Evolutionary conservation across 1,140 invertebrate genomes (phyloP), one percentile per base, ranked within the genome.

Genomic region (Bombus affinis): DNA sequence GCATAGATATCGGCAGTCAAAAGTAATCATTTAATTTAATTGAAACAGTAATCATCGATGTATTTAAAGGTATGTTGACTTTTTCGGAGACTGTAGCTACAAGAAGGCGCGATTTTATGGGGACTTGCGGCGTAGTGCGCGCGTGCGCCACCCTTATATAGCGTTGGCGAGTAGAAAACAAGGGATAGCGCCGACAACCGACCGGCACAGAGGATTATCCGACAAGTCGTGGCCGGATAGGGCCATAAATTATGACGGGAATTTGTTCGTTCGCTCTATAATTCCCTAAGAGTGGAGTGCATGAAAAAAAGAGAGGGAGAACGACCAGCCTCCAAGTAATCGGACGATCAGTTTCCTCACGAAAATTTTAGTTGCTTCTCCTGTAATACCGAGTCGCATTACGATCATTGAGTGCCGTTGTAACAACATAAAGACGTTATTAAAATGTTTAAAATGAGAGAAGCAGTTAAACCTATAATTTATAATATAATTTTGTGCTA

Each of bases 221-320:
- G 80, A 79, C 82, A 71, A 89, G 71, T 78, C 88, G 85, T 87
- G 68, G 81, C 80, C 66, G 89, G 89, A 91, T 91, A 90, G 83
- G 88, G 75, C 80, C 78, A 91, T 91, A 91, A 91, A 91, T 91
- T 91, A 91, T 90, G 80, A 85, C 85, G 73, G 83, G 77, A 90
- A 91, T 90, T 91, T 90, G 89, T 90, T 90, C 89, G 71, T 88
- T 86, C 86, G 81, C 74, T 88, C 71, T 84, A 91, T 86, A 90
- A 90, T 90, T 86, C 83, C 86, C 86, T 57, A 65, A n/a, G 66
- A 88, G 77, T 74, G 35, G 66, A 83, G 76, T 81, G 71, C 25
- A 72, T n/a, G 37, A 72, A 76, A 59, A 83, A 59, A 75, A 72
- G 71, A 25, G 72, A 74, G 74, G 32, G 15, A 80, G 71, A 70